Percentiles rank a stretch among this genome's conserved stretches.
phyloP scores from a whole-genome alignment of 1,140 invertebrate genomes.

The Drosophila grimshawi region DNA sequence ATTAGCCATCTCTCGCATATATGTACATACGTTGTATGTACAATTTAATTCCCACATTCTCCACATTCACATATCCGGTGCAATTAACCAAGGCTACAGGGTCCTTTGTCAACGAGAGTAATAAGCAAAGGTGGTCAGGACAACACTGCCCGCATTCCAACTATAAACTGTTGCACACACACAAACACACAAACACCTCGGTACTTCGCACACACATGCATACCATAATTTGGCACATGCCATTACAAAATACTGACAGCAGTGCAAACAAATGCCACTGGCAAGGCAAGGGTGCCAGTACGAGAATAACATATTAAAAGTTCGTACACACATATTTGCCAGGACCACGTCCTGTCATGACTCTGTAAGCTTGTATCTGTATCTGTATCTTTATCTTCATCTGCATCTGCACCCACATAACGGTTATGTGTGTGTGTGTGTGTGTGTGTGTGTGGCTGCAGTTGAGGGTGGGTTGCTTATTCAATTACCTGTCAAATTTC shows the following conservation, averaged over 20 bases:
- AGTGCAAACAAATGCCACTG: constrained; percentile 41
- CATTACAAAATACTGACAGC: constrained; percentile 72
- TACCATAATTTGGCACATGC: constrained; percentile 66
- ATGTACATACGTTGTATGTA: not conserved
- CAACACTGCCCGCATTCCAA: constrained; percentile 33
- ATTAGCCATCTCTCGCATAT: constrained; percentile 7
- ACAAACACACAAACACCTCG: constrained; percentile 17
- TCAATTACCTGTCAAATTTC: constrained; percentile 15
- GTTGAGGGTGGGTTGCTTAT: constrained; percentile 1
- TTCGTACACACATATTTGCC: constrained; percentile 54
- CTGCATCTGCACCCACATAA: too few relatives aligned
- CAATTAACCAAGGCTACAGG: constrained; percentile 41
- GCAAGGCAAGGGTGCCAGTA: constrained; percentile 15
- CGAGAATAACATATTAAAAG: constrained; percentile 47
- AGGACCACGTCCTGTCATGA: constrained; percentile 9
- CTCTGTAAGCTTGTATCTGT: constrained; percentile 31
- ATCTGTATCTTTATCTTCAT: constrained; percentile 13
- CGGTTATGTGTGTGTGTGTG: constrained; percentile 6
- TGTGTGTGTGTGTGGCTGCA: not conserved
- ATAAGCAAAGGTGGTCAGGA: constrained; percentile 45
- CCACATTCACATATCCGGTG: constrained; percentile 27
- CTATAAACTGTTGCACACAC: constrained; percentile 45
- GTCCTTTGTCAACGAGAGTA: constrained; percentile 30
- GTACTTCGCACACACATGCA: constrained; percentile 2
- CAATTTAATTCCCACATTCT: constrained; percentile 10